A percentile compares a stretch with the other conserved stretches of the same genome.
These are phyloP conservation scores for Callyntrura guangdongensis DNA, from an alignment of 2,888 invertebrate species.

Conservation along the genomic window DNA sequence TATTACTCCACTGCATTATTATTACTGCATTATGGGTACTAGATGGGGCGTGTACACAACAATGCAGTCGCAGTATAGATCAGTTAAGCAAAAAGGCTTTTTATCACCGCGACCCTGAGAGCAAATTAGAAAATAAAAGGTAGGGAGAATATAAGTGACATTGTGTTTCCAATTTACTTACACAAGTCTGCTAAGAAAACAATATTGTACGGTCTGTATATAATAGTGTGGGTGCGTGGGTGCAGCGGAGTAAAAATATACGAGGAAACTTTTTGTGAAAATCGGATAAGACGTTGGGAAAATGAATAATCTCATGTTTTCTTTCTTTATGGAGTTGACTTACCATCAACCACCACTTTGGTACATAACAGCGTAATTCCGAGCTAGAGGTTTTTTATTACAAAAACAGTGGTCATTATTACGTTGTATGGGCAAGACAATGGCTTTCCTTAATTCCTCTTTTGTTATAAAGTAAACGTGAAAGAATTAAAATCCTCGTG, in stretches of 20 bases:
- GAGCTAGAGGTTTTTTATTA: not conserved
- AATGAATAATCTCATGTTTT: too few relatives aligned
- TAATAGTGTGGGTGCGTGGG: too few relatives aligned
- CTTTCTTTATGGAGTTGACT: too few relatives aligned
- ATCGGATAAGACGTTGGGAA: not conserved
- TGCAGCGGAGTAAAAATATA: too few relatives aligned
- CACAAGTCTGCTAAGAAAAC: not conserved
- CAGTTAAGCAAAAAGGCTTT: not conserved
- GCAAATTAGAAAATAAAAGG: constrained; percentile 36
- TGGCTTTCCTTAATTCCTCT: constrained; percentile 38
- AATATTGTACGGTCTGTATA: too few relatives aligned
- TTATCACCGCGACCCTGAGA: not conserved
- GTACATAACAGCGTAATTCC: too few relatives aligned
- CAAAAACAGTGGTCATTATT: constrained; percentile 26
- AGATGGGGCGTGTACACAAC: not conserved
- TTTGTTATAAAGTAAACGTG: not conserved
- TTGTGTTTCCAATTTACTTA: constrained; percentile 30
- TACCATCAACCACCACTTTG: too few relatives aligned
- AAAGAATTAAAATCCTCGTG: not conserved
- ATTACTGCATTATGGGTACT: not conserved
- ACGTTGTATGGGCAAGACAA: constrained; percentile 33
- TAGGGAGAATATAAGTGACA: not conserved
- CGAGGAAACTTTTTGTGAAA: not conserved
- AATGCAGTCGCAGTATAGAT: not conserved
- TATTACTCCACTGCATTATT: not conserved